These are phyloP conservation scores for Acleris sparsana DNA, from an alignment of 2,888 invertebrate genomes.

Conservation along the genomic window DNA sequence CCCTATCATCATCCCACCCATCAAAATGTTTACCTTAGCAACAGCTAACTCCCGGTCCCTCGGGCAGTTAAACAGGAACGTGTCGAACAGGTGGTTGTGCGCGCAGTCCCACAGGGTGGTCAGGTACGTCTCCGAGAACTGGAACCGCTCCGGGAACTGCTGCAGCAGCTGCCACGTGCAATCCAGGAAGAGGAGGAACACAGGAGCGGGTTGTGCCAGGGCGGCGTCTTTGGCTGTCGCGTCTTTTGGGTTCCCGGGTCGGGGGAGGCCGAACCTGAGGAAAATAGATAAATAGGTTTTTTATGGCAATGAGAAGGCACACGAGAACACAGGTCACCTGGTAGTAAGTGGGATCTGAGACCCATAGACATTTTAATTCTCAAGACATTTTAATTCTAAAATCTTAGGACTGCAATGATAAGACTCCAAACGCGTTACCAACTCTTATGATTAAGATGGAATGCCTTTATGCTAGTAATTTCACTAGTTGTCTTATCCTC, in stretches of 20 bases:
- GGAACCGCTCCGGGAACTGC: slow-evolving; percentile 95
- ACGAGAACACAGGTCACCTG: no score
- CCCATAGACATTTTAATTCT: no score
- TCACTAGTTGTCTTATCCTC: no score
- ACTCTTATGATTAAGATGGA: no score
- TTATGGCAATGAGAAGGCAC: no score
- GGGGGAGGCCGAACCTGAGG: slow-evolving; percentile 86
- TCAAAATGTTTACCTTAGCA: slow-evolving; percentile 72
- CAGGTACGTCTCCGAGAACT: slow-evolving; percentile 96
- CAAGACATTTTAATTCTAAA: no score
- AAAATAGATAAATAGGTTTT: slow-evolving; percentile 39
- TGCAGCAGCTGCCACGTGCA: slow-evolving; percentile 95
- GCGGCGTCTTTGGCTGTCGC: slow-evolving; percentile 48
- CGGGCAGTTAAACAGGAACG: slow-evolving; percentile 95
- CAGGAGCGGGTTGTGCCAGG: slow-evolving; percentile 86
- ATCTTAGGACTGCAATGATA: no score
- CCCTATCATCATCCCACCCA: no score
- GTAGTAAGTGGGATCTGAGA: no score
- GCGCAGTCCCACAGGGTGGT: slow-evolving; percentile 96
- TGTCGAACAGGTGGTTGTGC: slow-evolving; percentile 94
- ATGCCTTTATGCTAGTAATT: no score
- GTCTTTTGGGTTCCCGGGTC: slow-evolving; percentile 83
- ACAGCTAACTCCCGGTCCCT: slow-evolving; percentile 88
- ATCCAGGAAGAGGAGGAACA: slow-evolving; percentile 96
- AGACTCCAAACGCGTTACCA: no score